These are phyloP conservation scores for Trididemnum miniatum DNA, from an alignment of 23 tunicate genomes.

Conservation along the genomic window DNA sequence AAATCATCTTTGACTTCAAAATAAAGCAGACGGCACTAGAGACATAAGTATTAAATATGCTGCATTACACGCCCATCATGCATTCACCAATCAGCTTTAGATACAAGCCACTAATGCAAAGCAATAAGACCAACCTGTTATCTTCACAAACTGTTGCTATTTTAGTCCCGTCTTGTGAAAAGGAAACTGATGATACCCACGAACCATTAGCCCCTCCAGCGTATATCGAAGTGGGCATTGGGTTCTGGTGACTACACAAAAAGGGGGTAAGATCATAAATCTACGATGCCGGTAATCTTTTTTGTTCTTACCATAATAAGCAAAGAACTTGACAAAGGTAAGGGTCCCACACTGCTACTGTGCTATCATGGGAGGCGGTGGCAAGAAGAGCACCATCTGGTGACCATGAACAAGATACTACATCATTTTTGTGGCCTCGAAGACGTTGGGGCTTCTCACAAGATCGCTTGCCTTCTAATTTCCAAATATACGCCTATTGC, in stretches of 20 bases:
- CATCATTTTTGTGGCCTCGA: constrained; percentile 91
- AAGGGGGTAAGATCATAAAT: background rate
- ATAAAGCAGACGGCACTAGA: background rate
- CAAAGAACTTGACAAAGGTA: constrained; percentile 9
- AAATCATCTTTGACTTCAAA: too few species aligned
- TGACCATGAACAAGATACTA: constrained; percentile 86
- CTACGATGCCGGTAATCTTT: background rate
- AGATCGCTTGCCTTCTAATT: constrained; percentile 58
- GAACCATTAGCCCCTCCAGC: constrained; percentile 94
- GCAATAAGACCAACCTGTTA: constrained; percentile 70
- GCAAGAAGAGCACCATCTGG: constrained; percentile 94
- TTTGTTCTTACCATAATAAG: constrained; percentile 56
- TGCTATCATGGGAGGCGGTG: constrained; percentile 86
- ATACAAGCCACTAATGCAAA: constrained; percentile 10
- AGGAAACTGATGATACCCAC: constrained; percentile 73
- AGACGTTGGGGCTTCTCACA: background rate
- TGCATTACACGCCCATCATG: background rate
- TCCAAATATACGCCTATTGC: constrained; percentile 79
- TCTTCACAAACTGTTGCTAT: constrained; percentile 95
- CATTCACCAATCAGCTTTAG: background rate
- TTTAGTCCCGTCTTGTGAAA: constrained; percentile 75
- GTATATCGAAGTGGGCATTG: constrained; percentile 83
- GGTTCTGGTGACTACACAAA: constrained; percentile 61
- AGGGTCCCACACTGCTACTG: constrained; percentile 86
- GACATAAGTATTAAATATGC: background rate